Evolutionary conservation across 2,888 invertebrate genomes (phyloP).

Genomic region (Sisyra terminalis): DNA sequence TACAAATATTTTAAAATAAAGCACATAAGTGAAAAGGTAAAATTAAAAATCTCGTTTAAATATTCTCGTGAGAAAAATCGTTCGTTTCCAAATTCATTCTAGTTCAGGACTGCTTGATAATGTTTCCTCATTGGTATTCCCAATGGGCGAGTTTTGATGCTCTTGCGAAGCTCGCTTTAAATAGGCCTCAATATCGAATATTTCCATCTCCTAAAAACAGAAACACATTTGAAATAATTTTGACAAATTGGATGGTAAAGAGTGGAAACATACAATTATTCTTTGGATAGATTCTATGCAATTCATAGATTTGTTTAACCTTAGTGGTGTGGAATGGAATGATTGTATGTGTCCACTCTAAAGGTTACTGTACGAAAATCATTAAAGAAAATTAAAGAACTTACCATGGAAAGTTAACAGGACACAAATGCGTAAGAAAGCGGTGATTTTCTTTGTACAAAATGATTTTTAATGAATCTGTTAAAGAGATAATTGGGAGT

Average conservation of each 20-base stretch:
- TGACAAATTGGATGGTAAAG: neutral
- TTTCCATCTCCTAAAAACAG: constrained; percentile 23
- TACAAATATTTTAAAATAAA: neutral
- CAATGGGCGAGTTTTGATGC: constrained; percentile 2
- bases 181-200: constrained; percentile 22
- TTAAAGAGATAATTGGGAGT: too few relatives aligned
- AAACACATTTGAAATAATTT: constrained; percentile 3
- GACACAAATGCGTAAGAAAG: too few relatives aligned
- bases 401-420: too few relatives aligned
- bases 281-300: neutral
- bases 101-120: constrained; percentile 8
- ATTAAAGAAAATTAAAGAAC: too few relatives aligned
- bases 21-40: neutral
- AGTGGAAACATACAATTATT: neutral
- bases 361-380: too few relatives aligned
- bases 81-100: constrained; percentile 3
- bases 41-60: neutral
- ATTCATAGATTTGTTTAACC: too few relatives aligned
- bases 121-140: constrained; percentile 1
- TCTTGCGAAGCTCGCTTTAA: neutral
- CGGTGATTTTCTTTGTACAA: too few relatives aligned
- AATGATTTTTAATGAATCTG: too few relatives aligned
- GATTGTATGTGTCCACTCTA: too few relatives aligned
- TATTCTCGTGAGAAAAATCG: neutral
- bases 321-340: too few relatives aligned